phyloP scores from a whole-genome alignment of 2,888 invertebrate species.

The Chirona hameri region DNA sequence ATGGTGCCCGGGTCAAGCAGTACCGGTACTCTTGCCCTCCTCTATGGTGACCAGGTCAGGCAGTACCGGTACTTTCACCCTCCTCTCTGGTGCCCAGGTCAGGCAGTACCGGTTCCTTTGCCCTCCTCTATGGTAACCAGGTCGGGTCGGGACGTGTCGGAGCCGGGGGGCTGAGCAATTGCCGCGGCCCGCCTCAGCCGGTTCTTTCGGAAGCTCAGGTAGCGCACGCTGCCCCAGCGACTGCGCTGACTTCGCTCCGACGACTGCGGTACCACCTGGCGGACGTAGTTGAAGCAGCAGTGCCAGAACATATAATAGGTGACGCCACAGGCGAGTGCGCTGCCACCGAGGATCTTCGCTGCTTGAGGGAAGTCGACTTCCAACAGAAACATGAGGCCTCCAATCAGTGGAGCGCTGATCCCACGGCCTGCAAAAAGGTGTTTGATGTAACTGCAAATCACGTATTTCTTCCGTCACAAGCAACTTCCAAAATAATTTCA shows the following conservation, averaged over 20 bases:
- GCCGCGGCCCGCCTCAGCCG: background rate
- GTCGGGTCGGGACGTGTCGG: background rate
- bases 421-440: background rate
- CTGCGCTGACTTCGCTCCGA: background rate
- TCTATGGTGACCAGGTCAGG: too few species aligned
- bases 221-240: conserved; percentile 13
- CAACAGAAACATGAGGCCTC: background rate
- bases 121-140: background rate
- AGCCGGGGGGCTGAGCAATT: background rate
- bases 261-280: background rate
- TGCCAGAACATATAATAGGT: background rate
- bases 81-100: background rate
- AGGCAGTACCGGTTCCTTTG: background rate
- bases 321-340: background rate
- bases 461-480: too few species aligned
- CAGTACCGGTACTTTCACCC: background rate
- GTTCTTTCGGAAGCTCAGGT: background rate
- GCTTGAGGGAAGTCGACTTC: background rate
- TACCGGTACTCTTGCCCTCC: too few species aligned
- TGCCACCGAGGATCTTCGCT: background rate
- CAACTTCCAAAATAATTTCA: too few species aligned
- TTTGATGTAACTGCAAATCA: too few species aligned
- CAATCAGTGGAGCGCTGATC: background rate
- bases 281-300: conserved; percentile 22
- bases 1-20: too few species aligned